These are phyloP conservation scores for Chalcis sispes DNA, from an alignment of 2,888 invertebrate species.

Conservation along the genomic window DNA sequence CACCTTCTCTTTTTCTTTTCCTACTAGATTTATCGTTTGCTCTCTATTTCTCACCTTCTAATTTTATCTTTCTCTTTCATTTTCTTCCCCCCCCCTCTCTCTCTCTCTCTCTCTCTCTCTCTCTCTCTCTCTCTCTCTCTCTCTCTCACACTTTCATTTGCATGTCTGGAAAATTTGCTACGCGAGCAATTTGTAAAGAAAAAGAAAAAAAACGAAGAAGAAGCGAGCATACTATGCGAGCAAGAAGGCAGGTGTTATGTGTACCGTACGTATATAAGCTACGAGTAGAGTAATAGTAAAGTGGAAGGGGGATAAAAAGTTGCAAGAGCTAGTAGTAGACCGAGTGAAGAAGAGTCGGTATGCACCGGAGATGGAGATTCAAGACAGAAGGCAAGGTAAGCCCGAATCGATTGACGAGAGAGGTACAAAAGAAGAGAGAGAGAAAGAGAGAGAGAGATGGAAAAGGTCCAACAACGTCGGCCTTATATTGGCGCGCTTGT, in stretches of 20 bases:
- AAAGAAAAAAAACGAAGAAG: constrained; percentile 15
- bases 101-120: not conserved
- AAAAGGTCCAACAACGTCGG: too few species aligned
- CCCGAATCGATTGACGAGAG: constrained; percentile 28
- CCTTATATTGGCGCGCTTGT: too few species aligned
- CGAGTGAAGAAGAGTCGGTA: not conserved
- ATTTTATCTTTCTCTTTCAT: not conserved
- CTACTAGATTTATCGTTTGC: constrained; percentile 6
- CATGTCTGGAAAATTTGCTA: constrained; percentile 51
- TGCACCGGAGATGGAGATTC: constrained; percentile 16
- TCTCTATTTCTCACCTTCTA: not conserved
- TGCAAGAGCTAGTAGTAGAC: constrained; percentile 1
- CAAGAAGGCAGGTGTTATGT: constrained; percentile 13
- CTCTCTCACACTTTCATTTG: constrained; percentile 23
- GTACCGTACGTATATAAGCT: not conserved
- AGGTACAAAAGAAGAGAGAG: not conserved
- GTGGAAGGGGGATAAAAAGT: too few species aligned
- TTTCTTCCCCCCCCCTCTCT: not conserved
- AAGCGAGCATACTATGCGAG: constrained; percentile 12
- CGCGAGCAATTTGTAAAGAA: constrained; percentile 45
- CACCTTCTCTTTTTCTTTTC: too few species aligned
- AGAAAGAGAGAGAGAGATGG: constrained; percentile 8
- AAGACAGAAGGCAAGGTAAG: constrained; percentile 24
- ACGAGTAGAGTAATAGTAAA: not conserved
- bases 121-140: not conserved